Conservation (phyloP, 2,113 vertebrate genomes). For the Cheirogaleus medius region DNA sequence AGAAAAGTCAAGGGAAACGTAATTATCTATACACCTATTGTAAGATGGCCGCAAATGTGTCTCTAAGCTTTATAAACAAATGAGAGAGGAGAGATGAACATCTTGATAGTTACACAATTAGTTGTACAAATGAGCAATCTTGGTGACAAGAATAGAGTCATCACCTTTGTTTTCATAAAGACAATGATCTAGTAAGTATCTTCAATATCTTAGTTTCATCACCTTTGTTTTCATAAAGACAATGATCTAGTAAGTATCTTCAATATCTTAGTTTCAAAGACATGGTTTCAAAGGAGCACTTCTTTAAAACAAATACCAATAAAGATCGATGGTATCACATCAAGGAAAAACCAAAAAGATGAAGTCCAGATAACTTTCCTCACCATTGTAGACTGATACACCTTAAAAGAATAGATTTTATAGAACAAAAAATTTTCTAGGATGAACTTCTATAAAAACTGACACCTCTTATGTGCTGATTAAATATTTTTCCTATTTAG, state of each 20-base stretch:
- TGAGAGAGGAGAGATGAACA: slow-evolving; percentile 10
- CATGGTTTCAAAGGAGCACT: neutral
- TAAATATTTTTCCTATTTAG: slow-evolving; percentile 18
- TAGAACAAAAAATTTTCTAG: neutral
- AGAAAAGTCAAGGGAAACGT: neutral
- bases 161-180: neutral
- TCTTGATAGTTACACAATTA: neutral
- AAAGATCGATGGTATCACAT: neutral
- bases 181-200: neutral
- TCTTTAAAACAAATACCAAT: slow-evolving; percentile 15
- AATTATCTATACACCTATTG: neutral
- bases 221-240: neutral
- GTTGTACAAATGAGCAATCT: neutral
- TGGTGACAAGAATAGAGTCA: neutral
- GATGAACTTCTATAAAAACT: slow-evolving; percentile 1
- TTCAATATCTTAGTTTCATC: neutral
- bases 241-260: neutral
- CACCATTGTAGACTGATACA: neutral
- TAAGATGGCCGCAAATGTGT: neutral
- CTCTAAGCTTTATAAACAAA: slow-evolving; percentile 12
- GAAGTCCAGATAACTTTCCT: neutral
- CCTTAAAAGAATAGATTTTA: neutral
- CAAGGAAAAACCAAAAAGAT: slow-evolving; percentile 27
- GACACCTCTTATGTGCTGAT: neutral
- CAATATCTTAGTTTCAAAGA: slow-evolving; percentile 8